These are phyloP conservation scores for Brevimyrus niger DNA, from an alignment of 2,113 vertebrate genomes.

Conservation along the genomic window DNA sequence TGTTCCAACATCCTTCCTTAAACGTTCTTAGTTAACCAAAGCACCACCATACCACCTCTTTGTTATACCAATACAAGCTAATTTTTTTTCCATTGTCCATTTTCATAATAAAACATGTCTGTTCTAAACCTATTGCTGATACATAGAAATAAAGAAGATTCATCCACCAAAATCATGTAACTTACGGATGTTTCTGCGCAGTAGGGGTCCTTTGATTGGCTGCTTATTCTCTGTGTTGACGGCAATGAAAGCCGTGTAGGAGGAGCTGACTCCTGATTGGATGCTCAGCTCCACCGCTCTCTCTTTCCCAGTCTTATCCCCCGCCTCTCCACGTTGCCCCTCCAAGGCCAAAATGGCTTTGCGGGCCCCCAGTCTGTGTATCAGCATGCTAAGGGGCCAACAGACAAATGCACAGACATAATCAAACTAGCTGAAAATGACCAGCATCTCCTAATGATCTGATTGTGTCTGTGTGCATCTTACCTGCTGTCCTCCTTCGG, in stretches of 20 bases:
- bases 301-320: background rate
- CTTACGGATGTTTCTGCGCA: background rate
- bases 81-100: background rate
- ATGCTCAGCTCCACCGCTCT: conserved; percentile 4
- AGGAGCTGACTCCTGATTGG: conserved; percentile 17
- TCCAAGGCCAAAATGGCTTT: conserved; percentile 6
- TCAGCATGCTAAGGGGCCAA: background rate
- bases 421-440: background rate
- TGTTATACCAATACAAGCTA: background rate
- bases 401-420: background rate
- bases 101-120: background rate
- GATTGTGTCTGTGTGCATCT: background rate
- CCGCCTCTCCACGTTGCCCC: background rate
- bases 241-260: conserved; percentile 9
- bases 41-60: background rate
- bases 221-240: too few relatives aligned
- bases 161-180: background rate
- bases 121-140: background rate
- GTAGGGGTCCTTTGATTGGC: background rate
- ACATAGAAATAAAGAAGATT: background rate
- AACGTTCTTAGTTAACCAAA: too few relatives aligned
- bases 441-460: background rate
- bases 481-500: background rate
- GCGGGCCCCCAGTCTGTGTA: conserved; percentile 10
- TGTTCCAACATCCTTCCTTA: too few relatives aligned